Evolutionary conservation across 2,888 invertebrate species (phyloP).

Genomic region (Phorcus lineatus): DNA sequence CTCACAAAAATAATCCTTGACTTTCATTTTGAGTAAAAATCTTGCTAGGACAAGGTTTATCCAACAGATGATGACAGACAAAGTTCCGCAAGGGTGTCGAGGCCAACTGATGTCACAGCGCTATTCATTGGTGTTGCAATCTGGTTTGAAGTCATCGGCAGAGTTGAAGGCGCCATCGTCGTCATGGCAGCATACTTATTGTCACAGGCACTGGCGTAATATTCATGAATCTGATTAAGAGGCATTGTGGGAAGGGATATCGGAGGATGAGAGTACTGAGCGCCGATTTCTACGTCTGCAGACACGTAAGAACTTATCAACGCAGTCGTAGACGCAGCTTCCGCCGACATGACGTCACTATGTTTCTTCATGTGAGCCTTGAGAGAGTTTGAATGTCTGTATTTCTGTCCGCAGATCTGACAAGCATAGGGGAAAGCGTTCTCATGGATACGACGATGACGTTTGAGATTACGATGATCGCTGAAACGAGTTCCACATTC

Average conservation of each 20-base stretch:
- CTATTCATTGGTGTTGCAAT: neutral
- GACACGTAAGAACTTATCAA: neutral
- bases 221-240: slow-evolving; percentile 4
- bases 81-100: neutral
- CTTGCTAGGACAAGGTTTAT: too few species aligned
- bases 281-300: neutral
- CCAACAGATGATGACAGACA: slow-evolving; percentile 8
- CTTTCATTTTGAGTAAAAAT: too few species aligned
- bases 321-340: slow-evolving; percentile 44
- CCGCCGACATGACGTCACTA: slow-evolving; percentile 44
- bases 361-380: slow-evolving; percentile 54
- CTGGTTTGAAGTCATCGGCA: neutral
- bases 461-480: slow-evolving; percentile 54
- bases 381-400: slow-evolving; percentile 61
- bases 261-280: neutral
- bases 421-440: slow-evolving; percentile 59
- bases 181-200: slow-evolving; percentile 1
- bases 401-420: slow-evolving; percentile 56
- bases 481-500: slow-evolving; percentile 49
- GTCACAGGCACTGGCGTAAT: slow-evolving; percentile 2
- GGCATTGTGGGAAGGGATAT: neutral
- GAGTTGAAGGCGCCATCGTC: neutral
- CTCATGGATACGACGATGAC: slow-evolving; percentile 62
- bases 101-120: neutral
- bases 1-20: too few species aligned